A percentile compares a stretch with the other conserved stretches of the same genome.
phyloP scores from a whole-genome alignment of 2,888 invertebrate genomes.

The Horisme vitalbata region DNA sequence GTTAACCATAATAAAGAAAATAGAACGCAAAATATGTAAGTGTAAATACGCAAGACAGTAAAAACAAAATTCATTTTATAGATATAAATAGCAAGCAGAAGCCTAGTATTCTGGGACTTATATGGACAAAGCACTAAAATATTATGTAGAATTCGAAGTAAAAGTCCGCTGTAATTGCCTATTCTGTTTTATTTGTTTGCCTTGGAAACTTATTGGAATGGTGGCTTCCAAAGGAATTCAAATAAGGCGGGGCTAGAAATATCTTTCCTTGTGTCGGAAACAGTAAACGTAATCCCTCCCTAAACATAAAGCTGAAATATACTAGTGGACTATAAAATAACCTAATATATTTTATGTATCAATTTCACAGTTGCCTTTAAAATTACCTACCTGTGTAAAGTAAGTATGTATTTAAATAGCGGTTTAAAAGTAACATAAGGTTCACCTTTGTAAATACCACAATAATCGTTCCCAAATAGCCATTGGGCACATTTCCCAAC shows the following conservation, averaged over 20 bases:
- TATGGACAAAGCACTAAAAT: constrained; percentile 12
- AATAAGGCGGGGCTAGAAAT: constrained; percentile 32
- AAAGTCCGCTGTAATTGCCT: constrained; percentile 31
- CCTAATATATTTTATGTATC: background rate
- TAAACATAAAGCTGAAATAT: background rate
- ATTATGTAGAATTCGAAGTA: constrained; percentile 28
- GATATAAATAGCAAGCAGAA: background rate
- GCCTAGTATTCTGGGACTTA: background rate
- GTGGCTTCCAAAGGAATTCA: constrained; percentile 33
- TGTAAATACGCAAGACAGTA: too few relatives aligned
- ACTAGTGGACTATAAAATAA: background rate
- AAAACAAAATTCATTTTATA: background rate
- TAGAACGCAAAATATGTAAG: too few relatives aligned
- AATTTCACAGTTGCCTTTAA: background rate
- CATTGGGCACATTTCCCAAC: constrained; percentile 21
- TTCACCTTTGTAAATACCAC: constrained; percentile 9
- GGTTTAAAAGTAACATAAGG: constrained; percentile 9
- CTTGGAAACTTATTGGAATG: constrained; percentile 33
- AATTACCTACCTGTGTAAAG: too few relatives aligned
- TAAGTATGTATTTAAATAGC: background rate
- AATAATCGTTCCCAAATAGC: constrained; percentile 17
- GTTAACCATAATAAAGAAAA: too few relatives aligned
- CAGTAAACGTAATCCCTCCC: constrained; percentile 13
- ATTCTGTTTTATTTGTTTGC: constrained; percentile 34
- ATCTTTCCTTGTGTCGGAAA: constrained; percentile 20